A percentile compares a stretch with the other conserved stretches of the same genome.
phyloP scores from a whole-genome alignment of 2,797 vertebrate species.

The Hemitrygon akajei region DNA sequence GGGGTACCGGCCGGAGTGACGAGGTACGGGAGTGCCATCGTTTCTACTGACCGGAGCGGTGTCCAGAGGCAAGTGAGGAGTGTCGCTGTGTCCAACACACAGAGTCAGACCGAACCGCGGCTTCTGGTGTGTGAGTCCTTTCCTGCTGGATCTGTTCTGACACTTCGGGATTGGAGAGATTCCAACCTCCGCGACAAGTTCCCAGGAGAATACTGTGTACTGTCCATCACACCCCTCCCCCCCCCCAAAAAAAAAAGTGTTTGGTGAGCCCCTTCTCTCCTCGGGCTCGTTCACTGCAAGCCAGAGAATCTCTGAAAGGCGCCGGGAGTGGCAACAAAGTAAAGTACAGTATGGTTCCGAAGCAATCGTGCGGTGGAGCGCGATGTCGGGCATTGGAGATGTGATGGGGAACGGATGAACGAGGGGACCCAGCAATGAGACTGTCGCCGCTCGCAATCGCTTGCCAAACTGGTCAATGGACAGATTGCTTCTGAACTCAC shows the following conservation, averaged over 20 bases:
- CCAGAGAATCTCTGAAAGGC: neutral
- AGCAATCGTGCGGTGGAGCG: no score
- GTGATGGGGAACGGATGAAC: no score
- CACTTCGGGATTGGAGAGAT: constrained; percentile 60
- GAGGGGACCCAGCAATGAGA: no score
- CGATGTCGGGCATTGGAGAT: no score
- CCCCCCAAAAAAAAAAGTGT: neutral
- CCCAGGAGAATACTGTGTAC: neutral
- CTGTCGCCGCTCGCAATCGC: no score
- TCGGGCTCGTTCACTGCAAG: no score
- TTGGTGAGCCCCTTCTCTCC: neutral
- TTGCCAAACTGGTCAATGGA: no score
- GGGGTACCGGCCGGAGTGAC: neutral
- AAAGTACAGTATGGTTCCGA: no score
- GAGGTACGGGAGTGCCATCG: neutral
- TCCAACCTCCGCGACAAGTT: neutral
- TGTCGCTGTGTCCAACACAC: neutral
- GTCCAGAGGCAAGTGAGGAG: neutral
- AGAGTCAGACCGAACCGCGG: neutral
- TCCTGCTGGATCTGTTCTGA: constrained; percentile 72
- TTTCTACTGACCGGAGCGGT: neutral
- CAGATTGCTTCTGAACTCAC: neutral
- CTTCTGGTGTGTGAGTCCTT: constrained; percentile 45
- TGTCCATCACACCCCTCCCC: neutral
- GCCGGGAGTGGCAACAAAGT: no score